Evolutionary conservation across 2,797 vertebrate genomes (phyloP).

Genomic region (Phalanger gymnotis): DNA sequence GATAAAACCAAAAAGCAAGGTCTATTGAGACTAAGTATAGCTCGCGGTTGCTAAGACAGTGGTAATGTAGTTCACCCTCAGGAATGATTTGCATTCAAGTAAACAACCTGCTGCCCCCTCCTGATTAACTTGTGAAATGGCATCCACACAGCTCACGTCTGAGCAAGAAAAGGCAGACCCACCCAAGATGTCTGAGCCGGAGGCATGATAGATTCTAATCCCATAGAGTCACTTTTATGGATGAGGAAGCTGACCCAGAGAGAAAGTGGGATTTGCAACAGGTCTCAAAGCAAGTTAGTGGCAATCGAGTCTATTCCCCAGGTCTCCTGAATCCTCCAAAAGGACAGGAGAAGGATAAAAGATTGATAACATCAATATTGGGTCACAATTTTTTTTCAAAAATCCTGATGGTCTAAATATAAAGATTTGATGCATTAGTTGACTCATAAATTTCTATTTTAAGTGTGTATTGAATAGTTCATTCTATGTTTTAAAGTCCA

Average conservation of each 20-base stretch:
- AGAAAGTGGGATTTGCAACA: neutral
- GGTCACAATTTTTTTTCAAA: neutral
- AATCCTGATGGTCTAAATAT: neutral
- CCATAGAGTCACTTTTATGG: neutral
- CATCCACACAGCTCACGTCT: neutral
- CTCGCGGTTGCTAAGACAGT: neutral
- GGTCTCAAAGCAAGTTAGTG: neutral
- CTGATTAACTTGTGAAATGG: neutral
- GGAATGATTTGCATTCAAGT: neutral
- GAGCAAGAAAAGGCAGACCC: neutral
- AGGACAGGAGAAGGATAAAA: neutral
- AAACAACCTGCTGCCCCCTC: neutral
- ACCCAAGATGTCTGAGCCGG: neutral
- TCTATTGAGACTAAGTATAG: neutral
- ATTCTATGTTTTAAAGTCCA: neutral
- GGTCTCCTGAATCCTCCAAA: neutral
- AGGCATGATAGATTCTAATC: neutral
- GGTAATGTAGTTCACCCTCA: neutral
- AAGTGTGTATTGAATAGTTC: neutral
- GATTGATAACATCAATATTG: neutral
- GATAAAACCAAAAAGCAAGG: neutral
- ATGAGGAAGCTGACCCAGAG: neutral
- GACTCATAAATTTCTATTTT: neutral
- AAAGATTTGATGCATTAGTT: neutral
- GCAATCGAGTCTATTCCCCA: neutral